Percentiles rank a stretch among this genome's conserved stretches.
Evolutionary conservation across 2,113 vertebrate species (phyloP).

Genomic region (Nerophis ophidion): DNA sequence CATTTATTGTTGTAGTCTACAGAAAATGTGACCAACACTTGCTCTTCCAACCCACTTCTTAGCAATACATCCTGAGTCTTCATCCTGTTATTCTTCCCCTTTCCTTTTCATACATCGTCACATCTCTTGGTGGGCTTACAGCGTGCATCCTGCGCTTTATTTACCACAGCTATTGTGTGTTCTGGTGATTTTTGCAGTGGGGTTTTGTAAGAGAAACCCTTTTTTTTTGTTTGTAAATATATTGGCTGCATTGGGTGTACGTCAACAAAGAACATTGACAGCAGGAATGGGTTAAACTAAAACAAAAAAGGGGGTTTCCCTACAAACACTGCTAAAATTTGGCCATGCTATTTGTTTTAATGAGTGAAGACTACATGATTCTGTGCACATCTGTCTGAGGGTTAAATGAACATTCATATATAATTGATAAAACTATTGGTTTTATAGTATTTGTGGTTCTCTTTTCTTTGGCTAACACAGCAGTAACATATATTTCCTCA

Average conservation of each 20-base stretch:
- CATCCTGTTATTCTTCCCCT: slow-evolving; percentile 66
- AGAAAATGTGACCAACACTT: slow-evolving; percentile 7
- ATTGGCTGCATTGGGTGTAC: not conserved
- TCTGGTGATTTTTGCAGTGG: not conserved
- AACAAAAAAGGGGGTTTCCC: slow-evolving; percentile 11
- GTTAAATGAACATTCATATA: slow-evolving; percentile 44
- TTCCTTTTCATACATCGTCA: slow-evolving; percentile 53
- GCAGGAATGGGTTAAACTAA: slow-evolving; percentile 18
- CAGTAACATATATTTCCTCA: slow-evolving; percentile 37
- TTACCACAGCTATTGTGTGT: slow-evolving; percentile 26
- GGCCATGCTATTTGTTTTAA: slow-evolving; percentile 17
- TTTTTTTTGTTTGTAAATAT: not conserved
- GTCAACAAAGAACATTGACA: slow-evolving; percentile 4
- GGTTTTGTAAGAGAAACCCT: slow-evolving; percentile 11
- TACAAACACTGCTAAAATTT: slow-evolving; percentile 1
- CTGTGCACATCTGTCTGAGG: slow-evolving; percentile 5
- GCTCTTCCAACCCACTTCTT: slow-evolving; percentile 10
- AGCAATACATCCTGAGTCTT: slow-evolving; percentile 50
- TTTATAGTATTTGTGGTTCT: slow-evolving; percentile 58
- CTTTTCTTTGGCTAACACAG: slow-evolving; percentile 40
- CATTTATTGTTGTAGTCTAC: not conserved
- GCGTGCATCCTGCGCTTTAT: slow-evolving; percentile 51
- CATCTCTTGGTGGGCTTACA: slow-evolving; percentile 40
- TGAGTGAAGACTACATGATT: slow-evolving; percentile 23
- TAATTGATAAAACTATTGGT: slow-evolving; percentile 39